Conservation (phyloP, 2,113 vertebrate species). For the Zosterops lateralis region DNA sequence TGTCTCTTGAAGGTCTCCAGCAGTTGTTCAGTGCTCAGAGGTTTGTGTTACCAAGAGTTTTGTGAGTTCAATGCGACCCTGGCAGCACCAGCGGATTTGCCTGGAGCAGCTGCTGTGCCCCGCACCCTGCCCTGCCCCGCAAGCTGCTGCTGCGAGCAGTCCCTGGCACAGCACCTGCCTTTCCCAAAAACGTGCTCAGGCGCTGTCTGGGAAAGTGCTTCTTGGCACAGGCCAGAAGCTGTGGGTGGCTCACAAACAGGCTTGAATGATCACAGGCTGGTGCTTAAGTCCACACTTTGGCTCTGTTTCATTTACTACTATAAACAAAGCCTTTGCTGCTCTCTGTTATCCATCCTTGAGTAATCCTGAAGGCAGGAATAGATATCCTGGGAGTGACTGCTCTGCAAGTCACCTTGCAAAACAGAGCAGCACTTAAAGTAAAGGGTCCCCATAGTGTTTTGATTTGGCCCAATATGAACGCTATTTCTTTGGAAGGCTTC, state of each 20-base stretch:
- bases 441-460: accelerated
- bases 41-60: background rate
- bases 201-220: background rate
- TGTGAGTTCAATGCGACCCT: accelerated
- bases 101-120: background rate
- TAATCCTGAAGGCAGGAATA: background rate
- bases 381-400: background rate
- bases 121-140: accelerated
- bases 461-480: background rate
- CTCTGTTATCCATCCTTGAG: background rate
- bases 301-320: background rate
- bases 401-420: background rate
- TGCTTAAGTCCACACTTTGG: conserved; percentile 17
- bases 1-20: background rate
- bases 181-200: background rate
- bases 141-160: background rate
- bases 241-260: conserved; percentile 26
- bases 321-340: conserved; percentile 17
- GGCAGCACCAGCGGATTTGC: accelerated
- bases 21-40: background rate
- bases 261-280: conserved; percentile 1
- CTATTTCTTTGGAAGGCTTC: background rate
- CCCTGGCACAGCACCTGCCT: background rate
- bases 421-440: background rate
- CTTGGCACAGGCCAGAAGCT: background rate